phyloP scores from a whole-genome alignment of 2,888 invertebrate species.

The Spilarctia lutea region DNA sequence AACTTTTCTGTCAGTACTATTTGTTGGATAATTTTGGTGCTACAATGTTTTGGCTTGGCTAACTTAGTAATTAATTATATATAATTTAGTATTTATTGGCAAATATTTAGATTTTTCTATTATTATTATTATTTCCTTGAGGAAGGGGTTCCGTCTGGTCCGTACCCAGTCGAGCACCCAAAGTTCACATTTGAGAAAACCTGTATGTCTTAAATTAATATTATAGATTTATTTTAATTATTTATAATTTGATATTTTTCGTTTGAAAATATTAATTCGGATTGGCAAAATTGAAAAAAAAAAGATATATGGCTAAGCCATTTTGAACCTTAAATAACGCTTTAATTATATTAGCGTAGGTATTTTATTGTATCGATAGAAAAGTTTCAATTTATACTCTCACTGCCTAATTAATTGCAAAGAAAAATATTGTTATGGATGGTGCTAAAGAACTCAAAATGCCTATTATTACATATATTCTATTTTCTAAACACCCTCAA shows the following conservation, averaged over 20 bases:
- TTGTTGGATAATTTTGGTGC: constrained; percentile 81
- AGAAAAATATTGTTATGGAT: constrained; percentile 54
- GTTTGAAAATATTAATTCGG: constrained; percentile 41
- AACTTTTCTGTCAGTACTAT: constrained; percentile 83
- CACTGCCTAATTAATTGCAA: constrained; percentile 68
- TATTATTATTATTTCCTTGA: constrained; percentile 51
- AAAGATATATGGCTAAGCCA: constrained; percentile 71
- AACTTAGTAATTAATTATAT: constrained; percentile 81
- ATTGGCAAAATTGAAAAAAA: constrained; percentile 46
- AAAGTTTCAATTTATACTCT: constrained; percentile 79
- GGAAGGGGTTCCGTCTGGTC: not conserved
- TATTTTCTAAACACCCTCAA: constrained; percentile 52
- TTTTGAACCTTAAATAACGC: constrained; percentile 71
- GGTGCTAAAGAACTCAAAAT: constrained; percentile 69
- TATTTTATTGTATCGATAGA: constrained; percentile 76
- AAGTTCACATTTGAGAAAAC: not conserved
- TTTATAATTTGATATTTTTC: constrained; percentile 40
- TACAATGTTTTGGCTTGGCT: constrained; percentile 84
- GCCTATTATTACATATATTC: constrained; percentile 43
- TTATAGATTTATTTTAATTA: constrained; percentile 58
- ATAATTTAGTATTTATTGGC: constrained; percentile 81
- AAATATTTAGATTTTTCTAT: constrained; percentile 69
- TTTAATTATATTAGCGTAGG: constrained; percentile 78
- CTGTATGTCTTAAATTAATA: constrained; percentile 42
- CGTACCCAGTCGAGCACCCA: not conserved